Evolutionary conservation across 2,797 vertebrate genomes (phyloP).

Genomic region (Acrossocheilus fasciatus): DNA sequence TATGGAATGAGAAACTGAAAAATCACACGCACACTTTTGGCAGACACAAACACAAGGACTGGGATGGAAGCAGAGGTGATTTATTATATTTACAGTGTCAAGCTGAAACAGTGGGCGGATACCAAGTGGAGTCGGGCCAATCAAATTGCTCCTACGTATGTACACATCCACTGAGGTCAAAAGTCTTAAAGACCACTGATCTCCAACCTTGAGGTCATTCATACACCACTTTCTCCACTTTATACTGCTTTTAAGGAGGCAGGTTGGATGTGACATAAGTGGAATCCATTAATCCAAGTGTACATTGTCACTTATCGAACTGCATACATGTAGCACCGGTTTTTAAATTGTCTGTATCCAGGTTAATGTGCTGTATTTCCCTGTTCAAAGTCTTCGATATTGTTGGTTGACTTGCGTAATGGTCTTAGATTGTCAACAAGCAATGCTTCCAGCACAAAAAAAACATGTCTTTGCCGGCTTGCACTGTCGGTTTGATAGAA

Average conservation of each 20-base stretch:
- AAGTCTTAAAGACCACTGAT: neutral
- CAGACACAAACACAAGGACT: conserved; percentile 14
- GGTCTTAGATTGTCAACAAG: conserved; percentile 20
- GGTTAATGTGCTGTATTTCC: neutral
- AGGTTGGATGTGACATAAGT: neutral
- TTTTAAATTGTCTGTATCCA: conserved; percentile 2
- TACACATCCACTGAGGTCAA: conserved; percentile 14
- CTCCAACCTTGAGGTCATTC: neutral
- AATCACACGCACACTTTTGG: conserved; percentile 10
- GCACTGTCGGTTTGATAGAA: conserved; percentile 3
- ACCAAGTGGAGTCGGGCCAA: conserved; percentile 30
- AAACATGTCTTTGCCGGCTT: neutral
- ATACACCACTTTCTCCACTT: conserved; percentile 2
- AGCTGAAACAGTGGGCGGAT: conserved; percentile 31
- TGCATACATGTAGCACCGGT: conserved; percentile 12
- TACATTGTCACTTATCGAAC: neutral
- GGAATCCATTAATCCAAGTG: conserved; percentile 5
- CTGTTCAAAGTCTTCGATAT: neutral
- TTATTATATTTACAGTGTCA: conserved; percentile 62
- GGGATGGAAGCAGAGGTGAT: conserved; percentile 43
- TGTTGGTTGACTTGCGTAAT: neutral
- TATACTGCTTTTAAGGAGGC: neutral
- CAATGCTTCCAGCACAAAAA: conserved; percentile 19
- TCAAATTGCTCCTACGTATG: conserved; percentile 25
- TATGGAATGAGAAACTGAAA: conserved; percentile 34